These are phyloP conservation scores for Hemitrygon akajei DNA, from an alignment of 2,797 vertebrate species.

Conservation along the genomic window DNA sequence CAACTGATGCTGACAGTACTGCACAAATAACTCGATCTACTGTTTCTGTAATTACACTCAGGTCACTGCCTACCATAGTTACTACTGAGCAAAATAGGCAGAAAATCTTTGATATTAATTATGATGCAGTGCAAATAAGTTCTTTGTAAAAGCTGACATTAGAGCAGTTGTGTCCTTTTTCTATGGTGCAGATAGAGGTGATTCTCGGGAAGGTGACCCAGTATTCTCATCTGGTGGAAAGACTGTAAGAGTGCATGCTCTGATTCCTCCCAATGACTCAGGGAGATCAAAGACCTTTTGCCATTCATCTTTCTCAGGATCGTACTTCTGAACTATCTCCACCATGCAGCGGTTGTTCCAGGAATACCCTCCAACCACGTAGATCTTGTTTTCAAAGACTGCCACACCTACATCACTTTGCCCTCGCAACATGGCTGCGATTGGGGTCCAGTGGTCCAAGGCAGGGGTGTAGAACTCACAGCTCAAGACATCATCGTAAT, in stretches of 20 bases:
- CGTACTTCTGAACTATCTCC: slow-evolving; percentile 97
- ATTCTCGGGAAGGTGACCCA: slow-evolving; percentile 83
- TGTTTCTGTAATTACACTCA: slow-evolving; percentile 46
- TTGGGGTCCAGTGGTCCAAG: slow-evolving; percentile 92
- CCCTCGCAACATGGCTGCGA: slow-evolving; percentile 90
- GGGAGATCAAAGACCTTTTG: slow-evolving; percentile 97
- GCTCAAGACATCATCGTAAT: slow-evolving; percentile 95
- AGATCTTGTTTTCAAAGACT: slow-evolving; percentile 94
- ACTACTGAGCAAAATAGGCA: slow-evolving; percentile 53
- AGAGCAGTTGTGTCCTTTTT: slow-evolving; percentile 46
- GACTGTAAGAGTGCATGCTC: slow-evolving; percentile 93
- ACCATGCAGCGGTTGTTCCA: slow-evolving; percentile 99
- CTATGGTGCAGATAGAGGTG: slow-evolving; percentile 91
- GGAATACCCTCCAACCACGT: slow-evolving; percentile 95
- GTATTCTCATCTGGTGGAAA: slow-evolving; percentile 88
- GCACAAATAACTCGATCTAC: slow-evolving; percentile 51
- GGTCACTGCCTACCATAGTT: slow-evolving; percentile 57
- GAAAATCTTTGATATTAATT: slow-evolving; percentile 42
- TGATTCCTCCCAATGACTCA: slow-evolving; percentile 90
- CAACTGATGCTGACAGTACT: slow-evolving; percentile 58
- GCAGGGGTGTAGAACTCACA: slow-evolving; percentile 95
- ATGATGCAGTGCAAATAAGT: slow-evolving; percentile 51
- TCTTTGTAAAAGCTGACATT: slow-evolving; percentile 43
- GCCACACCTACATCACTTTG: slow-evolving; percentile 96
- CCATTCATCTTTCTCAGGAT: slow-evolving; percentile 96